Percentiles rank a stretch among this genome's conserved stretches.
These are phyloP conservation scores for Achlya flavicornis DNA, from an alignment of 2,888 invertebrate species.

Conservation along the genomic window DNA sequence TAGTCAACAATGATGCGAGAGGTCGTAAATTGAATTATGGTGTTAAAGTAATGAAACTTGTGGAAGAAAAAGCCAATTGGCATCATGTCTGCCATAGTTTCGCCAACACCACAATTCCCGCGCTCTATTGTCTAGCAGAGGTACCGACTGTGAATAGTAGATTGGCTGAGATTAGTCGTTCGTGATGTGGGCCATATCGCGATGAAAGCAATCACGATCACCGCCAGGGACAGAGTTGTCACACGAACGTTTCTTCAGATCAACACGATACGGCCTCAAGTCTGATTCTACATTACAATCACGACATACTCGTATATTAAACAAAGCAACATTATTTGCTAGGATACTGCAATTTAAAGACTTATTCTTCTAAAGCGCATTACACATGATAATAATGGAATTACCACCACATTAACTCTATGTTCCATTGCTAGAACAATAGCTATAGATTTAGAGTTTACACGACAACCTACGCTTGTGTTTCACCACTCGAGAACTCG, in stretches of 20 bases:
- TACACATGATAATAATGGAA: not conserved
- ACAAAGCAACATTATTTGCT: conserved; percentile 2
- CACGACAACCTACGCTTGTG: conserved; percentile 2
- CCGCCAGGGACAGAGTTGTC: conserved; percentile 48
- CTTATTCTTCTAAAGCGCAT: not conserved
- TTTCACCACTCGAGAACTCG: not conserved
- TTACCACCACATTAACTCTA: not conserved
- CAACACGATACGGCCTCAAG: conserved; percentile 38
- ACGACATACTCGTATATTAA: conserved; percentile 19
- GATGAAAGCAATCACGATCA: conserved; percentile 74
- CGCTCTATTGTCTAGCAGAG: conserved; percentile 41
- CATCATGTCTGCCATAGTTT: conserved; percentile 31
- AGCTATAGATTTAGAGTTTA: too few species aligned
- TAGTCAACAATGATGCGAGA: not conserved
- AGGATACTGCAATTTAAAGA: not conserved
- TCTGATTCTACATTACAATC: conserved; percentile 19
- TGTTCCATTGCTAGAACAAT: not conserved
- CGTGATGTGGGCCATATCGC: conserved; percentile 66
- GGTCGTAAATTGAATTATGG: not conserved
- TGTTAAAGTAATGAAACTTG: not conserved
- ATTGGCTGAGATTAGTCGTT: conserved; percentile 53
- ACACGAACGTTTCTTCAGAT: conserved; percentile 48
- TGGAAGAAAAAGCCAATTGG: not conserved
- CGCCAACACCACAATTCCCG: conserved; percentile 36
- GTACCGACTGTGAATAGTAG: conserved; percentile 41